Conservation (phyloP, 2,888 invertebrate genomes). For the Tethea ocularis region DNA sequence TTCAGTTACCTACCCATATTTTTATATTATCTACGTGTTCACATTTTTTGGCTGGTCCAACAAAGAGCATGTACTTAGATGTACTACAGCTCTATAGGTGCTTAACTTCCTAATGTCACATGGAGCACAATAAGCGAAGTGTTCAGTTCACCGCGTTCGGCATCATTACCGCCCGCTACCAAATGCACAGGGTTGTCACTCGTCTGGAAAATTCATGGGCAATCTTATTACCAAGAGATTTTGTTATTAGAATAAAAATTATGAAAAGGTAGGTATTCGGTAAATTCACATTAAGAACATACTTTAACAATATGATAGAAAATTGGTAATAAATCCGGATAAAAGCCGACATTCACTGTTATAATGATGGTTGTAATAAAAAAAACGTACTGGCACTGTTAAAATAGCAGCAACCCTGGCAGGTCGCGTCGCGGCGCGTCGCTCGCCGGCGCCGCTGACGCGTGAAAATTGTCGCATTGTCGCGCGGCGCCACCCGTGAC, state of each 20-base stretch:
- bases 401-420: conserved; percentile 13
- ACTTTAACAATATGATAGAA: no score
- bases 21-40: background rate
- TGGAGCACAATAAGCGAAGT: conserved; percentile 35
- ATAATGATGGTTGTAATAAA: no score
- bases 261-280: no score
- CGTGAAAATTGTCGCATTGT: conserved; percentile 58
- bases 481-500: conserved; percentile 51
- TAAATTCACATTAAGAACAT: no score
- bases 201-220: background rate
- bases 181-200: background rate
- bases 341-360: no score
- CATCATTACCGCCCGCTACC: conserved; percentile 17
- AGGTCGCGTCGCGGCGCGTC: conserved; percentile 24
- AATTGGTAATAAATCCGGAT: no score
- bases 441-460: conserved; percentile 38
- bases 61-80: background rate
- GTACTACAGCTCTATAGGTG: conserved; percentile 6
- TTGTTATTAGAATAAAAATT: no score
- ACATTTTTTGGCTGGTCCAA: background rate
- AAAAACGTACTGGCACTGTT: no score
- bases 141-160: conserved; percentile 25
- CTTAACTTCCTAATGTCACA: conserved; percentile 24
- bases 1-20: background rate
- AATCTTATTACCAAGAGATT: no score